These are phyloP conservation scores for Diuraphis noxia DNA, from an alignment of 1,140 invertebrate species.

Conservation along the genomic window DNA sequence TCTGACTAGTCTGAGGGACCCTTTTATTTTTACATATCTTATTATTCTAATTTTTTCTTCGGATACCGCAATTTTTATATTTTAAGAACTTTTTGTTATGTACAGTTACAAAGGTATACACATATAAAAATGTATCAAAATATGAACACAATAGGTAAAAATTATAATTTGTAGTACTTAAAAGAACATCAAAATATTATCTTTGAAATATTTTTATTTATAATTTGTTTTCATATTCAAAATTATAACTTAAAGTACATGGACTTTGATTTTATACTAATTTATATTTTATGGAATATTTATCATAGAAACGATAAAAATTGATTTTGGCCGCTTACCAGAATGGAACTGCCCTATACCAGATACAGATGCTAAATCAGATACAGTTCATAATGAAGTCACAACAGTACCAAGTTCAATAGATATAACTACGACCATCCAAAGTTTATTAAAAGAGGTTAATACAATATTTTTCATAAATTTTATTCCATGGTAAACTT, in stretches of 20 bases:
- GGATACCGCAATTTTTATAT: neutral
- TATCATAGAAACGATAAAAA: slow-evolving; percentile 68
- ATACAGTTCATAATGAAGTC: slow-evolving; percentile 55
- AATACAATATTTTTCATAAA: neutral
- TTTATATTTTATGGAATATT: neutral
- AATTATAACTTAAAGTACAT: neutral
- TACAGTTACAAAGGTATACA: too few relatives aligned
- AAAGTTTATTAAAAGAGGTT: slow-evolving; percentile 3
- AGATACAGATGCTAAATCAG: slow-evolving; percentile 65
- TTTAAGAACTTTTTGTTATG: neutral
- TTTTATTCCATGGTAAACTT: neutral
- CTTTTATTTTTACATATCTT: neutral
- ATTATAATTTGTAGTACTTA: neutral
- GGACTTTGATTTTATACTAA: neutral
- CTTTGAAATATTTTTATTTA: neutral
- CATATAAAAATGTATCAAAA: neutral
- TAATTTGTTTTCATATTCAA: neutral
- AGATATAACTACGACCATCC: neutral
- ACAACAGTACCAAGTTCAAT: neutral
- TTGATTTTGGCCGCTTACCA: slow-evolving; percentile 84
- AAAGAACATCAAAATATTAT: neutral
- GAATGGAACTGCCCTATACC: slow-evolving; percentile 91
- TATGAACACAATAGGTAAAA: neutral
- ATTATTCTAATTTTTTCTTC: neutral
- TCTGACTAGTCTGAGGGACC: neutral